Evolutionary conservation across 2,113 vertebrate species (phyloP), one percentile per base, ranked within the genome.

Genomic region (Pseudorectes ferrugineus): DNA sequence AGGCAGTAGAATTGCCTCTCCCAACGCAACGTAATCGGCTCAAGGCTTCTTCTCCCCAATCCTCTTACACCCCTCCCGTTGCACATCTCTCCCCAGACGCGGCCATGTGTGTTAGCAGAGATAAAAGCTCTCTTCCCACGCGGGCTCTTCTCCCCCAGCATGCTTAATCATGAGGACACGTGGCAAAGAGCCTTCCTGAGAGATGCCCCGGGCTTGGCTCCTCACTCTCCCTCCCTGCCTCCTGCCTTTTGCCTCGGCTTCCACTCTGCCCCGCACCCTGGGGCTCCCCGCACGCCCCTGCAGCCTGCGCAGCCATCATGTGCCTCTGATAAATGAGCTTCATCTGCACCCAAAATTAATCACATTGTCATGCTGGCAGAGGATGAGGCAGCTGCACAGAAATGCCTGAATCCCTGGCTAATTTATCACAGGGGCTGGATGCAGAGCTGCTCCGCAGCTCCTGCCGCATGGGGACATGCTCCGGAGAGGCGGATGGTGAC

Each of bases 281-380:
- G 82, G 43, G 33, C 72, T 87, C 76, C 54, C 62, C 0, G 0
- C 74, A 72, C 11, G 0, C 74, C 85, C 81, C 90, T 78, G 65
- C 80, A 48, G 66, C 80, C 88, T 12, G 5, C 15, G 0, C 3
- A 4, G 21, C 63, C 31, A 2, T 91, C 95, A 94, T 82, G 46
- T 95, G 96, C 83, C 55, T 62, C 72, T 95, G 96, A 96, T 85
- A 95, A 96, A 97, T 78, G 96, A 96, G 96, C 90, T 97, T 95
- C 92, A 92, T 95, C 92, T 66, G 92, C 90, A 77, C 93, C 82
- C 95, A 86, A 36, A 97, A 96, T 97, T 96, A 97, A 97, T 97
- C 96, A 97, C 86, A 54, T 90, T 97, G 97, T 92, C 95, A 82
- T 75, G 89, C 92, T 45, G 36, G 93, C 94, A 95, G 94, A 93